Percentiles rank a stretch among this genome's conserved stretches.
Evolutionary conservation across 1,140 invertebrate species (phyloP).

Genomic region (Aphidius ervi): DNA sequence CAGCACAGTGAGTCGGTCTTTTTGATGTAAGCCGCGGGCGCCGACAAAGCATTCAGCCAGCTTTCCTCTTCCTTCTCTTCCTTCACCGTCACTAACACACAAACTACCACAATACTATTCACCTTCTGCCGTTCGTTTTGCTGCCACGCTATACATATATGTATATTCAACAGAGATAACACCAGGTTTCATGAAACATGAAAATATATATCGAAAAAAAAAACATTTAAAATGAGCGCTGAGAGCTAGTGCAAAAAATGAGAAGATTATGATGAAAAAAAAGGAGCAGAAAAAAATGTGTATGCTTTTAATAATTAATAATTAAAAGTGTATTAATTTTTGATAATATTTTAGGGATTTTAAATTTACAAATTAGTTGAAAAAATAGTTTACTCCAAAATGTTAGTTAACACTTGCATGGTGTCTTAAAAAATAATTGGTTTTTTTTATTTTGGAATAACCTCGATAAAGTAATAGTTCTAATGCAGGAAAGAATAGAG

Average conservation of each 20-base stretch:
- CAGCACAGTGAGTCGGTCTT: constrained; percentile 35
- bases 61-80: constrained; percentile 14
- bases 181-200: constrained; percentile 12
- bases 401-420: too few relatives aligned
- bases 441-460: too few relatives aligned
- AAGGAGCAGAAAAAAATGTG: constrained; percentile 6
- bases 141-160: constrained; percentile 25
- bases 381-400: too few relatives aligned
- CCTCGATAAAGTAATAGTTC: too few relatives aligned
- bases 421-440: too few relatives aligned
- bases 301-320: too few relatives aligned
- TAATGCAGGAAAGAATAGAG: too few relatives aligned
- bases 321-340: too few relatives aligned
- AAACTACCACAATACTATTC: constrained; percentile 30
- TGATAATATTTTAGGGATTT: too few relatives aligned
- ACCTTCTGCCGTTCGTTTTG: constrained; percentile 13
- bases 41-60: constrained; percentile 50
- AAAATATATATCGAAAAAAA: constrained; percentile 5
- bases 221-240: background rate
- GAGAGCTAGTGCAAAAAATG: background rate
- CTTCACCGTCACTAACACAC: constrained; percentile 32
- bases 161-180: constrained; percentile 14
- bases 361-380: too few relatives aligned
- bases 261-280: constrained; percentile 10
- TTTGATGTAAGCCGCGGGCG: constrained; percentile 51